Base-by-base conservation (phyloP, 2,113 vertebrate species). In the Herpetotheres cachinnans region DNA sequence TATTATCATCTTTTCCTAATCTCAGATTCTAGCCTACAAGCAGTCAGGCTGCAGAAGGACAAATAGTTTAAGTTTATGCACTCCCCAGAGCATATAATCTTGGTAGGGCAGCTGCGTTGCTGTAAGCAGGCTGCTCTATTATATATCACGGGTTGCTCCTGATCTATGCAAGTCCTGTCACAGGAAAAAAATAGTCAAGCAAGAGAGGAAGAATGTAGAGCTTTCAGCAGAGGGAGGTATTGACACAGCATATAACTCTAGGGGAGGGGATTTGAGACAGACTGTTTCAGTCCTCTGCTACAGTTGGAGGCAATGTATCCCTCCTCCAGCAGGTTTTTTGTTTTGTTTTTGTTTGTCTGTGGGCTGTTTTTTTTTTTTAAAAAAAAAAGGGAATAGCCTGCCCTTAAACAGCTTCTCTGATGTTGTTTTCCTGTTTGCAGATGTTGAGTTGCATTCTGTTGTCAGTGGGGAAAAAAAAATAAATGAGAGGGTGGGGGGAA, bases 171-270 rank as follows among this genome's bases (percentile, higher is more conserved):
- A 87, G 81, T 32, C 44, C 55, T 72, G 82, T 66, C 86, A 52
- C 36, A 55, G 82, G 44, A 44, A 56, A 88, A 71, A 77, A 42
- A 49, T 22, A 69, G 81, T 34, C 50, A 42, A 78, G 89, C 55
- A 70, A 36, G 71, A 92, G 42, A 86, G 87, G 79, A 96, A 70
- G 84, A 95, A 96, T 97, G 92, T 74, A 58, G 86, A 96, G 92
- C 93, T 95, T 92, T 97, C 98, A 97, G 98, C 95, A 98, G 98
- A 98, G 98, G 97, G 97, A 98, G 97, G 86, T 96, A 97, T 97
- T 98, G 96, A 97, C 96, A 97, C 96, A 93, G 97, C 42, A 15
- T 95, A 92, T 38, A 92, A 94, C 86, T 94, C 59, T 8, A 83
- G 47, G 58, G 84, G 79, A 92, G 86, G 70, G 69, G 65, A 95